These are phyloP conservation scores for Apodemia mormo DNA, from an alignment of 2,888 invertebrate species.

Conservation along the genomic window DNA sequence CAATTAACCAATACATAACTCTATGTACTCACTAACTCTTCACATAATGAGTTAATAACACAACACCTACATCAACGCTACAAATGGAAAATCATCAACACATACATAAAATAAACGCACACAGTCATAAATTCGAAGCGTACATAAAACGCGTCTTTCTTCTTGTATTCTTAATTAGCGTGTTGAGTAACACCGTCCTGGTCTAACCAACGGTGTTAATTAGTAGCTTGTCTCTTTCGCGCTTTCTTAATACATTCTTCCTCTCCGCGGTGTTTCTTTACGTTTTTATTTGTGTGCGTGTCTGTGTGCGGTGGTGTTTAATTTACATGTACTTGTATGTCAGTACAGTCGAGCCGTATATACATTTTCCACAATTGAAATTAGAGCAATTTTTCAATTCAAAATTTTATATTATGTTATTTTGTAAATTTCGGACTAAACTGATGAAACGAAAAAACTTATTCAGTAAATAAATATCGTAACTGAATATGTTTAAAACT, in stretches of 20 bases:
- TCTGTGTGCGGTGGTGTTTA: constrained; percentile 80
- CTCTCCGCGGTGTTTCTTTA: constrained; percentile 80
- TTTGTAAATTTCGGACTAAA: too few species aligned
- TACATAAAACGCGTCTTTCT: constrained; percentile 83
- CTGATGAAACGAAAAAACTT: too few species aligned
- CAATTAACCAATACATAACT: constrained; percentile 78
- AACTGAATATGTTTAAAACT: too few species aligned
- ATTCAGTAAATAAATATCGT: too few species aligned
- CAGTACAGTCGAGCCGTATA: constrained; percentile 53
- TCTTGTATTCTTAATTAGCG: constrained; percentile 88
- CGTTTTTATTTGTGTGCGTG: constrained; percentile 82
- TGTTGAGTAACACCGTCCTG: constrained; percentile 68
- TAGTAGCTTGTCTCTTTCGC: constrained; percentile 75
- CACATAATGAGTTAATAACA: constrained; percentile 81
- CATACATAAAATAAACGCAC: constrained; percentile 53
- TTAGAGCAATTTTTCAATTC: neutral
- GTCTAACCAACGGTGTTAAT: constrained; percentile 71
- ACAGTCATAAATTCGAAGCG: constrained; percentile 60
- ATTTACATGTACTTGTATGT: constrained; percentile 82
- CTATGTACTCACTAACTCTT: constrained; percentile 73
- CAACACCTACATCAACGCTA: constrained; percentile 58
- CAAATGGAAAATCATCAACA: constrained; percentile 63
- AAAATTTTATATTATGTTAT: neutral
- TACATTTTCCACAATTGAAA: constrained; percentile 11
- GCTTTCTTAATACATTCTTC: constrained; percentile 83